Evolutionary conservation across 1,140 invertebrate genomes (phyloP), one percentile per base, ranked within the genome.

Genomic region (Aphelinus atriplicis): DNA sequence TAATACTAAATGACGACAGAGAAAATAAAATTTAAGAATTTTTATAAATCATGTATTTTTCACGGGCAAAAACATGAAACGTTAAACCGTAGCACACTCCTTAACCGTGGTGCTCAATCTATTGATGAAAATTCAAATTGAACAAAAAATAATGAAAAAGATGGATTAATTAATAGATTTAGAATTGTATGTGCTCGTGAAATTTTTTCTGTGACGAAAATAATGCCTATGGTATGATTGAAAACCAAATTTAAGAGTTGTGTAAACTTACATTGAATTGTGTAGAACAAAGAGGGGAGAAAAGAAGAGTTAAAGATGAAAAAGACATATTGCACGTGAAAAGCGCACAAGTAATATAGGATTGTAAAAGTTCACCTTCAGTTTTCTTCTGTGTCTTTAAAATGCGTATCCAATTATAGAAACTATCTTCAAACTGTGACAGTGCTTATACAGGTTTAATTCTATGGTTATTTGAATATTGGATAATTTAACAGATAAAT

Each of bases 1-100:
- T 81, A 76, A 70, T 77, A 81, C 62, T 79, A 79, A 79, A 71
- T 76, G 72, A 66, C 75, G 77, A 73, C 61, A 77, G 77, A 78
- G 75, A 78, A 75, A 72, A 78, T 75, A 78, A 79, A 65, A 69
- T 77, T 80, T 78, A 80, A 77, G 69, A 65, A 73, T 82, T 82
- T 82, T 80, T 84, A 84, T 77, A 78, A 82, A 81, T 67, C 75
- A 76, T 80, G 77, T 84, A 82, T 82, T 83, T 82, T 84, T 83
- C 76, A 78, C 75, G 69, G 57, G 61, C 57, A 71, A 70, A 67
- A 62, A 71, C 57, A 75, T 71, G 61, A 71, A 75, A 76, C 68
- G 51, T 64, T 65, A 55, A 64, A 66, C 76, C 50, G 53, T 7
- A 42, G 69, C 72, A 75, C 69, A 72, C 50, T 71, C 70, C 75